Percentiles rank a stretch among this genome's conserved stretches.
These are phyloP conservation scores for Eumaeus atala DNA, from an alignment of 1,140 invertebrate genomes.

Conservation along the genomic window DNA sequence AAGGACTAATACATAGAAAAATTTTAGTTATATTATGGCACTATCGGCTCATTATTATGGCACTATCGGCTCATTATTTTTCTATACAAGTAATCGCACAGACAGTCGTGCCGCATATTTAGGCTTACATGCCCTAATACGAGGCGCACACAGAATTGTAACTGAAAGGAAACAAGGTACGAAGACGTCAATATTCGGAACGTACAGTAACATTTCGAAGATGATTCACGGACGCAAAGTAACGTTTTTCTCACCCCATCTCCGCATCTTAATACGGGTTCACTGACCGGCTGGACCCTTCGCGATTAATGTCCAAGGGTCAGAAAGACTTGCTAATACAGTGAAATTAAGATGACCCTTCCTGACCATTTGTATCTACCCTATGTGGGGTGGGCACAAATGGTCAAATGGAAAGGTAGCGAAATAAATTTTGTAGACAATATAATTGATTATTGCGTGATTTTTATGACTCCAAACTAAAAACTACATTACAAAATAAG, in stretches of 20 bases:
- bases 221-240: slow-evolving; percentile 11
- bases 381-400: slow-evolving; percentile 29
- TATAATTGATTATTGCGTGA: too few relatives aligned
- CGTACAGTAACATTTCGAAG: neutral
- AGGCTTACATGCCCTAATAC: too few relatives aligned
- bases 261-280: slow-evolving; percentile 62
- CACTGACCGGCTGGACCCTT: slow-evolving; percentile 52
- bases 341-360: slow-evolving; percentile 65
- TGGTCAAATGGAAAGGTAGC: slow-evolving; percentile 20
- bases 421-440: neutral
- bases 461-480: too few relatives aligned
- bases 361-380: slow-evolving; percentile 41
- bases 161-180: too few relatives aligned
- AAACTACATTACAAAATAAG: too few relatives aligned
- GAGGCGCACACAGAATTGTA: too few relatives aligned
- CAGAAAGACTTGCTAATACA: slow-evolving; percentile 59
- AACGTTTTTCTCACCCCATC: slow-evolving; percentile 49
- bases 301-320: slow-evolving; percentile 60
- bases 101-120: too few relatives aligned
- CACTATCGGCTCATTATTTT: too few relatives aligned
- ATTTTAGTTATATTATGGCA: too few relatives aligned
- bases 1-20: too few relatives aligned
- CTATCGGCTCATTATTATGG: too few relatives aligned
- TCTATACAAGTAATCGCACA: too few relatives aligned
- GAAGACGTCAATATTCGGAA: slow-evolving; percentile 6